phyloP scores from a whole-genome alignment of 2,888 invertebrate genomes.

The Schizaphis graminum region DNA sequence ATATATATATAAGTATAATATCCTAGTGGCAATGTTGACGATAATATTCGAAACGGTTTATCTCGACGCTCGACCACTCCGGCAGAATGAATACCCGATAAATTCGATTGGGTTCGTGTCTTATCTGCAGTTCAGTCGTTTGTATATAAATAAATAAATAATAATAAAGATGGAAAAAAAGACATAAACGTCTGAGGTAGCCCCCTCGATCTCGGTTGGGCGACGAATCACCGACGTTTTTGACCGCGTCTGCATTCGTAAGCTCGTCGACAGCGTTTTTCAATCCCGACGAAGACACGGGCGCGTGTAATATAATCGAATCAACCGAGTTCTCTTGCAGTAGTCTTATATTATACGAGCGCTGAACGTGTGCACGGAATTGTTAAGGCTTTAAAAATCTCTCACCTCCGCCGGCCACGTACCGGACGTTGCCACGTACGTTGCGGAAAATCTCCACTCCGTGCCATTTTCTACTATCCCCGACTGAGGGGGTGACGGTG shows the following conservation, averaged over 20 bases:
- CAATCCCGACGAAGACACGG: not conserved
- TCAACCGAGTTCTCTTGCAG: constrained; percentile 37
- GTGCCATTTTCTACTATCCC: not conserved
- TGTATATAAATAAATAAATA: not conserved
- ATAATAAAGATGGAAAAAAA: not conserved
- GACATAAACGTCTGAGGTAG: not conserved
- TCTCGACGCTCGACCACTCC: too few species aligned
- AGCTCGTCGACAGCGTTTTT: constrained; percentile 10
- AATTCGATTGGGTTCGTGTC: not conserved
- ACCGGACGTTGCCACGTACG: not conserved
- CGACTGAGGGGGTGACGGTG: not conserved
- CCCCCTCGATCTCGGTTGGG: not conserved
- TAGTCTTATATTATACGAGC: not conserved
- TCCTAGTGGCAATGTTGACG: not conserved
- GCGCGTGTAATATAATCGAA: constrained; percentile 49
- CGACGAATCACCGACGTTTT: not conserved
- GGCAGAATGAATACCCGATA: not conserved
- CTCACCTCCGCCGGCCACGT: not conserved
- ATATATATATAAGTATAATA: not conserved
- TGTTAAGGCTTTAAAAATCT: constrained; percentile 59
- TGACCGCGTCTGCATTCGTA: not conserved
- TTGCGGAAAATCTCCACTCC: not conserved
- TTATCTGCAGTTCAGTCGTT: not conserved
- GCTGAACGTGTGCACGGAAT: constrained; percentile 64
- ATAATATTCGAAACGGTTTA: not conserved